Evolutionary conservation across 2,888 invertebrate genomes (phyloP), one percentile per base, ranked within the genome.

Genomic region (Mythimna pallens): DNA sequence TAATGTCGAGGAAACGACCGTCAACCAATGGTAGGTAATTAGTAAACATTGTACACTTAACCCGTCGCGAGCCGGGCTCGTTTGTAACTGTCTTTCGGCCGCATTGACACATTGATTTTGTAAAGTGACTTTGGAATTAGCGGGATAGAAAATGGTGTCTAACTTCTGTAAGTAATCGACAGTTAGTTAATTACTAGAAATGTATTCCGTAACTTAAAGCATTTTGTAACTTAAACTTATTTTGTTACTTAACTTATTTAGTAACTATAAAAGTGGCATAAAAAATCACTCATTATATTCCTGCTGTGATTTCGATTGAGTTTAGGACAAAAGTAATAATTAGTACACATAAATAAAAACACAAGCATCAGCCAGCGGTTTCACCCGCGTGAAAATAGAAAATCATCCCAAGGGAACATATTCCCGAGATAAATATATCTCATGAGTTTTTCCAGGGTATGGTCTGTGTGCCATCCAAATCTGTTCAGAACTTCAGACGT

Each of bases 61-160:
- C 69, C 61, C 69, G 59, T 70, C 54, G 47, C 50, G 58, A 52
- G 40, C 47, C 57, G 61, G n/a, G n/a, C 43, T 70, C 80, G 66
- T 80, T 80, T 82, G 70, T 82, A 50, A 82, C 73, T 82, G 80
- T 82, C 82, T 50, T 65, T 73, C 25, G 58, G 57, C 4, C 64
- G 5, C 78, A 70, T 73, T 73, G 70, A 78, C 79, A 68, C 67
- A 43, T 78, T 66, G 82, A 82, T 68, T 82, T 67, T 68, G 66
- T 70, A 59, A 82, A 82, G 67, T 70, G 73, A 59, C 64, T 65
- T 68, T 52, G 50, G 57, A 67, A 77, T 70, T 69, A 65, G 7
- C 43, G 34, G 40, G 40, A 59, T 34, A 7, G 43, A 47, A 76
- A 76, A 59, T 55, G 20, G 63, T 30, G 34, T 34, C 10, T 10